phyloP scores from a whole-genome alignment of 2,888 invertebrate genomes.

The Sisyra terminalis region DNA sequence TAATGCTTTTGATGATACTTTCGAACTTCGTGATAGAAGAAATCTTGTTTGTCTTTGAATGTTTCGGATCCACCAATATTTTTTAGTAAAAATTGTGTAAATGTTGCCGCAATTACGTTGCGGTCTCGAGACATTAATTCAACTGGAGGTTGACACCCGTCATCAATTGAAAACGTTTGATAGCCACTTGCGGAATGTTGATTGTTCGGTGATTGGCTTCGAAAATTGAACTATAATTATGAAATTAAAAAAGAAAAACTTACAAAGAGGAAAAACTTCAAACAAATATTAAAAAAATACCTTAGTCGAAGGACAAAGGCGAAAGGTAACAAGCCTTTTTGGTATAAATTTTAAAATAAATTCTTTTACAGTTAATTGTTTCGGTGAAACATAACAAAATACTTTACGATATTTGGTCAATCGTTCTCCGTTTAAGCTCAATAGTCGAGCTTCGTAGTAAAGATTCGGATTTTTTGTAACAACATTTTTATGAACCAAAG shows the following conservation, averaged over 20 bases:
- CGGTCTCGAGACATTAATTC: conserved; percentile 69
- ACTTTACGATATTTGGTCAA: conserved; percentile 70
- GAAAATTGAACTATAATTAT: conserved; percentile 59
- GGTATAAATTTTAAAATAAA: conserved; percentile 86
- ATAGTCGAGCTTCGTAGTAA: conserved; percentile 69
- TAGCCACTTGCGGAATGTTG: conserved; percentile 30
- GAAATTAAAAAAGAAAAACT: conserved; percentile 16
- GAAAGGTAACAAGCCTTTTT: conserved; percentile 77
- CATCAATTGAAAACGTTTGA: conserved; percentile 69
- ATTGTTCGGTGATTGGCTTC: conserved; percentile 32
- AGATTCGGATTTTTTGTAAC: conserved; percentile 71
- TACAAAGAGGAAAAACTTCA: not conserved
- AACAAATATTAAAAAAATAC: conserved; percentile 26
- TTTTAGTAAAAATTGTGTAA: conserved; percentile 77
- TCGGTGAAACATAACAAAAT: conserved; percentile 77
- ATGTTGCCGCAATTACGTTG: conserved; percentile 84
- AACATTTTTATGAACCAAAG: conserved; percentile 73
- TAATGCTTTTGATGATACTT: conserved; percentile 75
- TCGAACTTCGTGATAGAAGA: conserved; percentile 56
- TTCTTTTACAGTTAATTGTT: conserved; percentile 85
- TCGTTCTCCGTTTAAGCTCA: conserved; percentile 39
- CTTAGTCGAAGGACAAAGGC: conserved; percentile 88
- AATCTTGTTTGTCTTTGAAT: conserved; percentile 69
- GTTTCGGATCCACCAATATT: conserved; percentile 93
- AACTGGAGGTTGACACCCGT: conserved; percentile 78